Conservation (phyloP, 2,113 vertebrate species). For the Sakesphorus luctuosus region DNA sequence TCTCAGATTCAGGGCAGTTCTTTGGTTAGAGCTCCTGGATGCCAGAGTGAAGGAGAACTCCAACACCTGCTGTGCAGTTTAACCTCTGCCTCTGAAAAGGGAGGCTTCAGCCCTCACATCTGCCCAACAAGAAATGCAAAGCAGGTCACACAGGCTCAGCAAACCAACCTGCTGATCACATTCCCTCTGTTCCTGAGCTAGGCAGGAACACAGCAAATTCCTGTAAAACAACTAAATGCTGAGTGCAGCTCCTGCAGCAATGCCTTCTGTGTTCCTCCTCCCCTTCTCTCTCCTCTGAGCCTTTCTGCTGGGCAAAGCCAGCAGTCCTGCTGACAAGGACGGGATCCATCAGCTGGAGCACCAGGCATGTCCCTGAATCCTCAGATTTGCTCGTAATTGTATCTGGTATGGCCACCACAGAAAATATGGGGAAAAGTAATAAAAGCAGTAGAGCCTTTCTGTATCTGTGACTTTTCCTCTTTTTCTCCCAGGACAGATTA, state of each 20-base stretch:
- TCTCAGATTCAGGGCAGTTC: neutral
- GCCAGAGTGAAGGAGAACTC: neutral
- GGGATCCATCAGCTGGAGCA: neutral
- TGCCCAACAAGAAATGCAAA: neutral
- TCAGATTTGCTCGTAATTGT: neutral
- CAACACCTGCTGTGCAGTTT: neutral
- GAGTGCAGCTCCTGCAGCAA: neutral
- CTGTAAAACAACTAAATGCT: neutral
- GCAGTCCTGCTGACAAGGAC: neutral
- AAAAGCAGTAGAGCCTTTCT: neutral
- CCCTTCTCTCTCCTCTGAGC: neutral
- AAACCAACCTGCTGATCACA: neutral
- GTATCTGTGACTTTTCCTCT: neutral
- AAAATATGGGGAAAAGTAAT: accelerated
- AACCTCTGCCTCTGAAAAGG: neutral
- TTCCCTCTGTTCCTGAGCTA: neutral
- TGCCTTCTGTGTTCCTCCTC: neutral
- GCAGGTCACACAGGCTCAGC: neutral
- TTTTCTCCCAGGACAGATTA: neutral
- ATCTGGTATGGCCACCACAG: neutral
- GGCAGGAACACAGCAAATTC: neutral
- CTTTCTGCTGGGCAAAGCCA: neutral
- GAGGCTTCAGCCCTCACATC: neutral
- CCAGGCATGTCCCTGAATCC: neutral
- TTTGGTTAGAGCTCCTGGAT: neutral